Percentiles rank a stretch among this genome's conserved stretches.
Conservation (phyloP, 1,140 invertebrate species). For the Linepithema humile region DNA sequence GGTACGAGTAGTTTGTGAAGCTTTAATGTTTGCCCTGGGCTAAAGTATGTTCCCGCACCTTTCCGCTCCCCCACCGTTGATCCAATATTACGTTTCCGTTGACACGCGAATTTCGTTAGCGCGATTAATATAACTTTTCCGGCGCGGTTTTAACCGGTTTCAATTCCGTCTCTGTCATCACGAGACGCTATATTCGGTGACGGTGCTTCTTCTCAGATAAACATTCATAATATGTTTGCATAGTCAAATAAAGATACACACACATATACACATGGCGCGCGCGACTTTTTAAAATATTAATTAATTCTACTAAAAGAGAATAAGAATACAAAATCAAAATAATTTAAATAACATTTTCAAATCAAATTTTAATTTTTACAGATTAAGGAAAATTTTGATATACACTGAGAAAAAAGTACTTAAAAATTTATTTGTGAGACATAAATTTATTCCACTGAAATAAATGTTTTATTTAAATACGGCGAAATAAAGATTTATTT, state of each 20-base stretch:
- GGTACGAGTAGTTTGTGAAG: slow-evolving; percentile 23
- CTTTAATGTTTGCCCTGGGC: slow-evolving; percentile 27
- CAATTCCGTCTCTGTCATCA: neutral
- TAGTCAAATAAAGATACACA: too few species aligned
- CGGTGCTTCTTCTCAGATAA: neutral
- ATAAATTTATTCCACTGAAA: too few species aligned
- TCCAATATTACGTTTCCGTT: slow-evolving; percentile 40
- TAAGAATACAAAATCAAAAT: neutral
- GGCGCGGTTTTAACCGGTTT: neutral
- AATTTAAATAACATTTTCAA: too few species aligned
- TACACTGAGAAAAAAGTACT: too few species aligned
- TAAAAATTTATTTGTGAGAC: too few species aligned
- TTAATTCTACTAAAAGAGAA: neutral
- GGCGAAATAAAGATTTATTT: too few species aligned
- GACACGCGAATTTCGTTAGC: slow-evolving; percentile 24
- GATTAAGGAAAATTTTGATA: neutral
- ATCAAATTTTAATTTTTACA: neutral
- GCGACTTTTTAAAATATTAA: neutral
- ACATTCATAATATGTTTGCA: too few species aligned
- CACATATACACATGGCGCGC: too few species aligned
- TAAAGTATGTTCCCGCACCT: slow-evolving; percentile 15
- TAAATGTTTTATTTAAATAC: too few species aligned
- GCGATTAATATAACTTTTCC: slow-evolving; percentile 34
- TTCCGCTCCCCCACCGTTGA: neutral
- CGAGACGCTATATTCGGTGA: too few species aligned